phyloP scores from a whole-genome alignment of 2,797 vertebrate genomes.

The Borostomias antarcticus region DNA sequence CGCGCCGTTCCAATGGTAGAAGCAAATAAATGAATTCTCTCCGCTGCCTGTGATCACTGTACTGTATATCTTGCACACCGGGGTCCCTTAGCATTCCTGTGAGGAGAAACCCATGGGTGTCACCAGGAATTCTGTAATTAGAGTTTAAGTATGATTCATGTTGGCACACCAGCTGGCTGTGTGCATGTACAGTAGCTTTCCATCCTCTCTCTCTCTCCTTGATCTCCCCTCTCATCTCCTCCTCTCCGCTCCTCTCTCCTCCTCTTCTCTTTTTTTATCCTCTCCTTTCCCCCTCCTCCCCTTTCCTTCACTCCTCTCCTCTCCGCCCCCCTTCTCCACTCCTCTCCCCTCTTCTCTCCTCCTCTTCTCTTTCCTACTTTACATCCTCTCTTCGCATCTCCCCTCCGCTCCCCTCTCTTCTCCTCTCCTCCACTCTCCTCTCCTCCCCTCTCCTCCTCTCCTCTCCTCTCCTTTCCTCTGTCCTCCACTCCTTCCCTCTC shows the following conservation, averaged over 20 bases:
- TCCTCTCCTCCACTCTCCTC: no score
- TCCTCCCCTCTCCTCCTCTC: no score
- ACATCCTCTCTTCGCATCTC: background rate
- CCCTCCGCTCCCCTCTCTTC: constrained; percentile 1
- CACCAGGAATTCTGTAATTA: background rate
- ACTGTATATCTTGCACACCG: background rate
- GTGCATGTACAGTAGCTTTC: background rate
- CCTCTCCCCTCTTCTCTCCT: no score
- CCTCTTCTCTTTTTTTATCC: no score
- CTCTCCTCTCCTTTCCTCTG: no score
- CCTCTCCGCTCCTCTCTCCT: no score
- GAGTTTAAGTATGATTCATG: background rate
- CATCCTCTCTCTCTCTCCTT: constrained; percentile 6
- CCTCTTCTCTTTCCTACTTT: background rate
- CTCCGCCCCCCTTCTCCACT: no score
- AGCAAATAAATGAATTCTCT: background rate
- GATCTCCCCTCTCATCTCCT: no score
- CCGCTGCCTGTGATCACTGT: background rate
- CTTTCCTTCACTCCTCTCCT: no score
- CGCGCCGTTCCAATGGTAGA: background rate
- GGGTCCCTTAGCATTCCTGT: background rate
- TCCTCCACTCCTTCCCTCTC: no score
- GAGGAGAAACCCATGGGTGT: background rate
- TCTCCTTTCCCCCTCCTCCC: no score
- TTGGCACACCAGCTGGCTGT: background rate